Evolutionary conservation across 2,888 invertebrate species (phyloP).

Genomic region (Lasioglossum zephyrum): DNA sequence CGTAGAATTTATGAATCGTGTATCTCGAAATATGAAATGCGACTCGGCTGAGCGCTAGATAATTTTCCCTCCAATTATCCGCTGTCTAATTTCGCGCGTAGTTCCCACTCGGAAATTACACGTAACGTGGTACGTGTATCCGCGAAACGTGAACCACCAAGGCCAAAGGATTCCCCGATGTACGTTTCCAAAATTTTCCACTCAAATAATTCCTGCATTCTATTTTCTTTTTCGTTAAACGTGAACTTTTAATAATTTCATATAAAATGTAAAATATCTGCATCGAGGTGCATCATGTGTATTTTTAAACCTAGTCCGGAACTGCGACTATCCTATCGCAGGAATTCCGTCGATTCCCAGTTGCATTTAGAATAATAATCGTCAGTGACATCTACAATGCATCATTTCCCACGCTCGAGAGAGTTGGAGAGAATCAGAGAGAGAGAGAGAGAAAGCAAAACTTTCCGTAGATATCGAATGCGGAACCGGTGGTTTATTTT

Average conservation of each 20-base stretch:
- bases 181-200: not conserved
- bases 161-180: not conserved
- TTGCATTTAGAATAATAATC: slow-evolving; percentile 21
- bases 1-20: slow-evolving; percentile 11
- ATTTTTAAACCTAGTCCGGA: not conserved
- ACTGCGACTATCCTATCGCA: not conserved
- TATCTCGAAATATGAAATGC: slow-evolving; percentile 34
- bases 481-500: slow-evolving; percentile 48
- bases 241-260: not conserved
- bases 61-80: slow-evolving; percentile 33
- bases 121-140: not conserved
- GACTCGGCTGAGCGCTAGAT: slow-evolving; percentile 9
- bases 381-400: not conserved
- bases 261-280: too few relatives aligned
- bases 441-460: not conserved
- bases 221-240: not conserved
- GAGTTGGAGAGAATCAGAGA: not conserved
- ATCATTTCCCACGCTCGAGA: slow-evolving; percentile 8
- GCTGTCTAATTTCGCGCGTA: not conserved
- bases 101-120: slow-evolving; percentile 1
- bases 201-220: not conserved
- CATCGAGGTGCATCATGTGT: not conserved
- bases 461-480: slow-evolving; percentile 32
- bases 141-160: not conserved
- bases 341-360: not conserved